Percentiles rank a stretch among this genome's conserved stretches.
phyloP scores from a whole-genome alignment of 2,113 vertebrate species.

The Edolisoma coerulescens region DNA sequence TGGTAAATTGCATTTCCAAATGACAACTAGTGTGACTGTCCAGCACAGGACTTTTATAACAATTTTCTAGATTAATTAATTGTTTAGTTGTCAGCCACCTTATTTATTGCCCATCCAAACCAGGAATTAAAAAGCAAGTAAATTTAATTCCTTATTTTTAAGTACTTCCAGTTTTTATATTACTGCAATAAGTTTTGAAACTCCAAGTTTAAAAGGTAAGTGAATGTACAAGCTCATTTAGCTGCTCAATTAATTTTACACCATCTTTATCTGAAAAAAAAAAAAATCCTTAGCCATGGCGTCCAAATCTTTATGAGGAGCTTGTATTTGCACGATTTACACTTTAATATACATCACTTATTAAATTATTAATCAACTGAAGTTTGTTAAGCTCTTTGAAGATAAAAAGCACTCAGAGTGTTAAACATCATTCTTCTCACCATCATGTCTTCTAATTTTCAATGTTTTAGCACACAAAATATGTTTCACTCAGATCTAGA shows the following conservation, averaged over 20 bases:
- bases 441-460: neutral
- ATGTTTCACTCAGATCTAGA: neutral
- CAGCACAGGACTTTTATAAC: neutral
- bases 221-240: neutral
- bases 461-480: constrained; percentile 23
- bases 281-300: neutral
- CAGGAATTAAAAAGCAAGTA: neutral
- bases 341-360: neutral
- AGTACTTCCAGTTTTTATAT: neutral
- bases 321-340: neutral
- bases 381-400: constrained; percentile 2
- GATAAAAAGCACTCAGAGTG: neutral
- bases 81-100: neutral
- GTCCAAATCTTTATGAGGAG: neutral
- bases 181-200: neutral
- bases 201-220: neutral
- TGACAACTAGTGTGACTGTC: neutral
- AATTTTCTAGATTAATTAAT: neutral
- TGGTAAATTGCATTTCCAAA: neutral
- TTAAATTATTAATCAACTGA: constrained; percentile 33
- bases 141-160: neutral
- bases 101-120: neutral
- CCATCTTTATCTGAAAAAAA: neutral
- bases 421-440: constrained; percentile 28
- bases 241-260: neutral